Conservation (phyloP, 1,140 invertebrate species). For the Papilio polyxenes region DNA sequence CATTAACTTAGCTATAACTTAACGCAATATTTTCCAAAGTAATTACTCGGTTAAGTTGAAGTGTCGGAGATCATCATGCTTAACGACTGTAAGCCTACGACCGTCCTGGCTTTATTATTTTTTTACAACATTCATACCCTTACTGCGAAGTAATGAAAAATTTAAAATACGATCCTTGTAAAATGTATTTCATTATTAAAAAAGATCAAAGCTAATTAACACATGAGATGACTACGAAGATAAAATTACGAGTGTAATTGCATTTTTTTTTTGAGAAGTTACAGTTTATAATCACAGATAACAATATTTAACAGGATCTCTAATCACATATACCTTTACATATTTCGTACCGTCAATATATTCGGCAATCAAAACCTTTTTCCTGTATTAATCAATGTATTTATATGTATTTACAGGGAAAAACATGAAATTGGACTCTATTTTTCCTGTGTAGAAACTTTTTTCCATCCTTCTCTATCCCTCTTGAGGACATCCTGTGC, state of each 20-base stretch:
- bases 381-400: no score
- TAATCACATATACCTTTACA: no score
- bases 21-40: conserved; percentile 6
- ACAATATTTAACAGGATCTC: no score
- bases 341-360: no score
- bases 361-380: no score
- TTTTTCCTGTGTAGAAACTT: neutral
- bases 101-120: conserved; percentile 25
- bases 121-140: conserved; percentile 24
- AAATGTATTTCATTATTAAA: conserved; percentile 8
- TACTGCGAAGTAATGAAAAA: conserved; percentile 31
- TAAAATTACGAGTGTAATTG: neutral
- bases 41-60: conserved; percentile 16
- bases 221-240: neutral
- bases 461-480: neutral
- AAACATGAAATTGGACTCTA: no score
- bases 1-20: conserved; percentile 11
- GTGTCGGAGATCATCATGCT: conserved; percentile 24
- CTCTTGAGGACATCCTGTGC: neutral
- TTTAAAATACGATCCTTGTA: conserved; percentile 20
- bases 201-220: neutral
- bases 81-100: conserved; percentile 22
- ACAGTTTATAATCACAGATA: neutral
- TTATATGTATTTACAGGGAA: no score
- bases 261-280: neutral